phyloP scores from a whole-genome alignment of 2,888 invertebrate genomes.

The Agrilus biguttatus region DNA sequence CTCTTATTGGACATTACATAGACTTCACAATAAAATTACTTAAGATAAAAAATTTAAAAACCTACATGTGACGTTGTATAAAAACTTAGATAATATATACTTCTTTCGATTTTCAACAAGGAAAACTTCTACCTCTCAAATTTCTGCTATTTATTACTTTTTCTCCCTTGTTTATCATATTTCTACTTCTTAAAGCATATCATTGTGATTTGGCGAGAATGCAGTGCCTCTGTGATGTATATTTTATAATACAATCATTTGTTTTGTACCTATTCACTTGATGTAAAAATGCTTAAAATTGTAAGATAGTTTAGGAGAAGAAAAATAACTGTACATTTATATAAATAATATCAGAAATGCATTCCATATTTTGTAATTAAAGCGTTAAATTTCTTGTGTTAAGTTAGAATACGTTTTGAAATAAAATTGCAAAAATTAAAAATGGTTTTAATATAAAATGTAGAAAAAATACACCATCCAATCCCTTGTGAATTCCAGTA shows the following conservation, averaged over 20 bases:
- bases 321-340: neutral
- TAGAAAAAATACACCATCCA: too few species aligned
- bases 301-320: too few species aligned
- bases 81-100: too few species aligned
- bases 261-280: neutral
- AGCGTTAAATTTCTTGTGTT: slow-evolving; percentile 11
- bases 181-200: slow-evolving; percentile 24
- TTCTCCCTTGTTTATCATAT: neutral
- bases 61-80: too few species aligned
- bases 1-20: neutral
- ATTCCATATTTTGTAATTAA: slow-evolving; percentile 16
- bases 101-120: too few species aligned
- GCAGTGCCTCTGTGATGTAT: slow-evolving; percentile 32
- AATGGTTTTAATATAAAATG: too few species aligned
- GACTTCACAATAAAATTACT: neutral
- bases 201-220: slow-evolving; percentile 31
- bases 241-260: slow-evolving; percentile 10
- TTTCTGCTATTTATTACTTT: neutral
- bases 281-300: too few species aligned
- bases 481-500: too few species aligned
- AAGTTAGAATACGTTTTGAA: too few species aligned
- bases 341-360: slow-evolving; percentile 7
- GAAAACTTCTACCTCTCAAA: too few species aligned
- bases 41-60: too few species aligned
- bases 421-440: too few species aligned